phyloP scores from a whole-genome alignment of 2,113 vertebrate species.

The Calyptommatus sinebrachiatus region DNA sequence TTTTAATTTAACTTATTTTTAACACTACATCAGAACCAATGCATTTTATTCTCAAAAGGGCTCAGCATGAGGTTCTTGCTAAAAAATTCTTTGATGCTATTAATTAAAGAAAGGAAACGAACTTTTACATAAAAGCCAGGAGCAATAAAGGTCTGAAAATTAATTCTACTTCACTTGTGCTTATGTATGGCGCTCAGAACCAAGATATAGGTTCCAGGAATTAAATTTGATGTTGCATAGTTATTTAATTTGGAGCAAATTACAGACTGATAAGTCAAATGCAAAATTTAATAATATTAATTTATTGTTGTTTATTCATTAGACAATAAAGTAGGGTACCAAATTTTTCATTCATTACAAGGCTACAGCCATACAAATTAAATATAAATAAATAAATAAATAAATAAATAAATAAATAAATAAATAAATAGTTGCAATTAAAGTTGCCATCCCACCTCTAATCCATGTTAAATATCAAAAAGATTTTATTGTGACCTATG shows the following conservation, averaged over 20 bases:
- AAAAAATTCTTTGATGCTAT: slow-evolving; percentile 52
- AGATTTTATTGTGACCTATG: too few species aligned
- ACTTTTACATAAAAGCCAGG: slow-evolving; percentile 8
- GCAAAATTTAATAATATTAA: slow-evolving; percentile 33
- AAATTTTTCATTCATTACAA: background rate
- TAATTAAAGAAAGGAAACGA: slow-evolving; percentile 54
- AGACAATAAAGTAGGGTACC: slow-evolving; percentile 20
- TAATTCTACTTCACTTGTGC: slow-evolving; percentile 32
- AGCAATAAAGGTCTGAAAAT: slow-evolving; percentile 48
- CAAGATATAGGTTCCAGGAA: slow-evolving; percentile 21
- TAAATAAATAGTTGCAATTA: too few species aligned
- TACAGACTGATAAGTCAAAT: slow-evolving; percentile 41
- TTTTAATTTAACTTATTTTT: background rate
- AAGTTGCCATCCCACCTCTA: too few species aligned
- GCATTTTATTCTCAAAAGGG: slow-evolving; percentile 40
- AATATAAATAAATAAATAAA: too few species aligned
- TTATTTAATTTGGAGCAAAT: slow-evolving; percentile 57
- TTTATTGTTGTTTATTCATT: slow-evolving; percentile 34
- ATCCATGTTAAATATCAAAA: too few species aligned
- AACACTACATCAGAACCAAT: slow-evolving; percentile 24
- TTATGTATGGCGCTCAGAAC: background rate
- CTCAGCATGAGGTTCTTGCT: slow-evolving; percentile 31
- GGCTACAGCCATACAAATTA: too few species aligned
- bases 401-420: too few species aligned
- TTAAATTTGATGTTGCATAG: slow-evolving; percentile 45